Evolutionary conservation across 2,113 vertebrate species (phyloP), one percentile per base, ranked within the genome.

Genomic region (Tetrao urogallus): DNA sequence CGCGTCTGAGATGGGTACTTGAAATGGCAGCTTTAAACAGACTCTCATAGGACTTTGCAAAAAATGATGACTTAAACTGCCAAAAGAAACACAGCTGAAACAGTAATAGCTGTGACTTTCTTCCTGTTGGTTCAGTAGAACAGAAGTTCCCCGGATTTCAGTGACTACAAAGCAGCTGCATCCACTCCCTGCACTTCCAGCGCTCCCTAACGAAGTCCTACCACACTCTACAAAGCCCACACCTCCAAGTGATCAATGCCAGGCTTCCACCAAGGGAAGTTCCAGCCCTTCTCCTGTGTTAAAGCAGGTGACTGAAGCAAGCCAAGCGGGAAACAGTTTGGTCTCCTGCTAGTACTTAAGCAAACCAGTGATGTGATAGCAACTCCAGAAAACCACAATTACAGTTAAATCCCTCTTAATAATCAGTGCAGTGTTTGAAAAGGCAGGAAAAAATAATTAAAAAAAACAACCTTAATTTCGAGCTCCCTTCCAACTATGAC

Each of bases 131-230:
- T 57, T 73, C 42, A 48, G 71, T 48, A 90, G 79, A 91, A 89
- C 57, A n/a, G 52, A 86, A 86, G 77, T 48, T 70, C 80, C 84
- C 81, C 43, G 84, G 70, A 89, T 43, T 82, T 80, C 82, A 54
- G 64, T 2, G 30, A 90, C 82, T 94, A 90, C 69, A 80, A 91
- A 93, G 70, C 27, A 86, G 63, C 72, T 86, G 32, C 83, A 86
- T 38, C 52, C 79, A 83, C 38, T n/a, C 58, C 82, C 60, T 71
- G 50, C 60, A 40, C 40, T 86, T 85, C 13, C 17, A 74, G 36
- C 0, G n/a, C 60, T 93, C 48, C 67, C 76, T 83, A 43, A 65
- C 54, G 60, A 63, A 88, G 86, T 80, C 90, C 60, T 65, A 71
- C 12, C 88, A 83, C 61, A 71, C 83, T 67, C 72, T 45, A 76